Evolutionary conservation across 64 coral and sea anemone species (phyloP).

Genomic region (Stichodactyla helianthus): DNA sequence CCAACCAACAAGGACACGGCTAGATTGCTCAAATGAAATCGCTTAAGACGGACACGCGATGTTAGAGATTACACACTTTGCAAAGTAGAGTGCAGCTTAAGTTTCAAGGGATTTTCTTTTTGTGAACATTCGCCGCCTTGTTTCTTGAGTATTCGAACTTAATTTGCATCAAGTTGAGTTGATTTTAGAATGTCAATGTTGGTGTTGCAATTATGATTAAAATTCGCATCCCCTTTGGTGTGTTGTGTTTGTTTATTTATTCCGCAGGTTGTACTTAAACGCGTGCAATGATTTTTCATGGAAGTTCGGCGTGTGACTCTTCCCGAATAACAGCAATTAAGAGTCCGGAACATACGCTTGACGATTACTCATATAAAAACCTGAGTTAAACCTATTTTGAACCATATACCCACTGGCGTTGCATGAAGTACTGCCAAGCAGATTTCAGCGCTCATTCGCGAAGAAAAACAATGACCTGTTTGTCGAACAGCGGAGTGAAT

Average conservation of each 20-base stretch:
- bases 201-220: background rate
- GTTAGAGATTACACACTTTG: too few species aligned
- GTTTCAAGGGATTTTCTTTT: too few species aligned
- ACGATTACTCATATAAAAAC: background rate
- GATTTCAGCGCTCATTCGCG: background rate
- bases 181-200: background rate
- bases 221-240: background rate
- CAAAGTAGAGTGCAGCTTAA: too few species aligned
- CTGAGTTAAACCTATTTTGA: background rate
- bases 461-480: background rate
- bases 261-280: background rate
- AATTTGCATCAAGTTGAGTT: too few species aligned
- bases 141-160: too few species aligned
- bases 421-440: background rate
- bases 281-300: background rate
- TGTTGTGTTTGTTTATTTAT: background rate
- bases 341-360: background rate
- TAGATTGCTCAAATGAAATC: too few species aligned
- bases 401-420: background rate
- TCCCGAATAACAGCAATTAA: background rate
- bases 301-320: background rate
- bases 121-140: too few species aligned
- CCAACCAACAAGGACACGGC: too few species aligned
- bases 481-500: background rate
- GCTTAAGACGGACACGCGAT: too few species aligned